Conservation (phyloP, 2,888 invertebrate species). For the Sphecodes monilicornis region DNA sequence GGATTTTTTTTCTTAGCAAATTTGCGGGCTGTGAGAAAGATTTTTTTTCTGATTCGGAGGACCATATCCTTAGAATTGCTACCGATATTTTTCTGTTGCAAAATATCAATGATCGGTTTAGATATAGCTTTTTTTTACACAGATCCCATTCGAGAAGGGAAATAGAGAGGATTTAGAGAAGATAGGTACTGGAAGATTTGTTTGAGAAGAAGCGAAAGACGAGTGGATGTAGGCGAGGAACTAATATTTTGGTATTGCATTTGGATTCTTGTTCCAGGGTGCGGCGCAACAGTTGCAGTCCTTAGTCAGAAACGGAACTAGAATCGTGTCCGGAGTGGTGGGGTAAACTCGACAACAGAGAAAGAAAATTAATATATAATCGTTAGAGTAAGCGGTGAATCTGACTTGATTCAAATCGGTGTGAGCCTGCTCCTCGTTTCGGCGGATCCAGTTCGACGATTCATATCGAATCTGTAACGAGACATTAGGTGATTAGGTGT, state of each 20-base stretch:
- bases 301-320: slow-evolving; percentile 85
- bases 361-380: slow-evolving; percentile 21
- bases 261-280: slow-evolving; percentile 85
- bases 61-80: no score
- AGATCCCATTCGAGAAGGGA: no score
- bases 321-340: slow-evolving; percentile 72
- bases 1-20: no score
- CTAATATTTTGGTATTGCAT: neutral
- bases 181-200: no score
- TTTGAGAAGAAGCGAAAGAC: neutral
- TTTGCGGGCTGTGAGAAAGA: no score
- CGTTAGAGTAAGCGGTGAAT: neutral
- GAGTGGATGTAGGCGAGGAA: neutral
- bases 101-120: no score
- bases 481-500: neutral
- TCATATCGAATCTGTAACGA: neutral
- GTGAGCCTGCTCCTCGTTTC: neutral
- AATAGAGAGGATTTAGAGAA: no score
- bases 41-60: no score
- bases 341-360: slow-evolving; percentile 34
- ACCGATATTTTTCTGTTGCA: no score
- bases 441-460: neutral
- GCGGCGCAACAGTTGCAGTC: slow-evolving; percentile 90
- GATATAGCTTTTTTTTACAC: no score
- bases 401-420: slow-evolving; percentile 9